Evolutionary conservation across 2,797 vertebrate species (phyloP), one percentile per base, ranked within the genome.

Genomic region (Spinus pinus): DNA sequence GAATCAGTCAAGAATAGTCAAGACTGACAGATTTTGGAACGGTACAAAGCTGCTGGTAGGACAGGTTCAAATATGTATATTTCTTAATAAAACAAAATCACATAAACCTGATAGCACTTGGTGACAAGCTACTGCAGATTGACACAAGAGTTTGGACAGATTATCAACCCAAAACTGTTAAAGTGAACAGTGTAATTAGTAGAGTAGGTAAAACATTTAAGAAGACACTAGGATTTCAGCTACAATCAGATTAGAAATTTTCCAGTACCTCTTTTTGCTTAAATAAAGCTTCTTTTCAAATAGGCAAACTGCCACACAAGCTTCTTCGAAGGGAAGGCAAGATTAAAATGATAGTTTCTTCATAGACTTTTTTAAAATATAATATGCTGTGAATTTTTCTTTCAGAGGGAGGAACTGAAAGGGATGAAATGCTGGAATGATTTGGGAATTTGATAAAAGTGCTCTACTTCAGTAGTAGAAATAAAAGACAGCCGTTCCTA

Each of bases 191-290:
- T 72, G 10, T 30, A 18, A 60, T 23, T 27, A 64, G 20, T 1
- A 37, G 12, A 54, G 17, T 15, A 61, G 9, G 6, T 19, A 7
- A 60, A 75, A 37, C 7, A 3, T 46, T 22, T 74, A 53, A 67
- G 41, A 20, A 81, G 17, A 23, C 16, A 31, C 9, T 25, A 65
- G 19, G 12, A 61, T 50, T 86, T 86, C 41, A 77, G 22, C 12
- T 50, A 66, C 35, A 86, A 39, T n/a, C 24, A 50, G 15, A 75
- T 7, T 35, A 72, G 25, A 82, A 77, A 4, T 53, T 64, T 65
- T 35, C n/a, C 50, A 42, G 6, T 30, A n/a, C 0, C 22, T 24
- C 24, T 24, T 2, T 11, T 47, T 41, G 25, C 69, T 27, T 0
- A 1, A 57, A 50, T 66, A 19, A 30, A 82, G 16, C 3, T 65